Evolutionary conservation across 2,113 vertebrate genomes (phyloP), one percentile per base, ranked within the genome.

Genomic region (Gulo gulo): DNA sequence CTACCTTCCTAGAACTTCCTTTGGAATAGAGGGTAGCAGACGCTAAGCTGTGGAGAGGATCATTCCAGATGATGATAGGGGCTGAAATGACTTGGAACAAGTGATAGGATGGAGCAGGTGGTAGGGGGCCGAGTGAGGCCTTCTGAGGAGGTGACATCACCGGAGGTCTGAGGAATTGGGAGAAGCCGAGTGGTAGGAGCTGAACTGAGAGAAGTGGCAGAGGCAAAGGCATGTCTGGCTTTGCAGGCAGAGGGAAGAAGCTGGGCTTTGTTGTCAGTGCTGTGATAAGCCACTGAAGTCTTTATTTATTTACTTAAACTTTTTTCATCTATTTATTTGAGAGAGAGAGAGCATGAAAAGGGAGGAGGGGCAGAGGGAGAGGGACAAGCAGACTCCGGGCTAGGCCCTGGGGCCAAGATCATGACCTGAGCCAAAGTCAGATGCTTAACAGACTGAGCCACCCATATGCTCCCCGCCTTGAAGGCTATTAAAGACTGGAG

Each of bases 91-190:
- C 11, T 2, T 1, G 2, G 63, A 47, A 13, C 12, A 79, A 61
- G 18, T 26, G 15, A 23, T 7, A 23, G 79, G 88, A 34, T 52
- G 1, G 21, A 45, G 59, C 7, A 0, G 29, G 61, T 21, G 39
- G 26, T 24, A 1, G 67, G 45, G 74, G 36, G 71, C 20, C 57
- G 9, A 10, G 55, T 8, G 31, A 57, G 65, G 47, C 50, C 18
- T 85, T 34, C 12, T 36, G 20, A 21, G 42, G 18, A 26, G 5
- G 36, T 2, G 3, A 4, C 11, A 0, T 36, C 9, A 0, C 73
- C 9, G 0, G 11, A 18, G 21, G 4, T 61, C 57, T 65, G 36
- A 74, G 42, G 63, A 57, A 31, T 13, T 45, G 55, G 61, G 74
- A n/a, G 59, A 73, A 79, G 8, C 24, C 34, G 7, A 9, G 52